These are phyloP conservation scores for Nasua narica DNA, from an alignment of 2,797 vertebrate genomes.

Conservation along the genomic window DNA sequence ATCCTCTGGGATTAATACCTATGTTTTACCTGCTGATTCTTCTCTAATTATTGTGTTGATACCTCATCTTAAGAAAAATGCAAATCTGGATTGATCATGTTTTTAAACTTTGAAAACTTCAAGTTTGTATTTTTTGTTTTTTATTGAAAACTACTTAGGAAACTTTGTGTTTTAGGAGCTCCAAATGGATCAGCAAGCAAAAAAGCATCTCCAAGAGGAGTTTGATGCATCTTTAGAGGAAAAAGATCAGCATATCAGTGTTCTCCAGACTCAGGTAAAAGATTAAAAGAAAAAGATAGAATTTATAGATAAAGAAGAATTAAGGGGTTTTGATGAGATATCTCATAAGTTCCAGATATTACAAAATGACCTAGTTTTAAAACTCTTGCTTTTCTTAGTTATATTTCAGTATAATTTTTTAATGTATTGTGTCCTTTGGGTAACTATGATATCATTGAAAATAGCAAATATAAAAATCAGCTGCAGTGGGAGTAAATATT, in stretches of 20 bases:
- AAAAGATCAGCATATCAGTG: constrained; percentile 97
- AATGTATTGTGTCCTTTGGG: neutral
- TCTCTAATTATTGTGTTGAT: neutral
- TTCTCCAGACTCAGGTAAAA: constrained; percentile 94
- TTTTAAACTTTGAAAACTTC: constrained; percentile 35
- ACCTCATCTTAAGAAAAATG: neutral
- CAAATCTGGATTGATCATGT: neutral
- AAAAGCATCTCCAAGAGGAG: constrained; percentile 98
- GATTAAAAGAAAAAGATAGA: neutral
- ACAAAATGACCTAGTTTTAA: neutral
- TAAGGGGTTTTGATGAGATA: neutral
- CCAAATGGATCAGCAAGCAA: constrained; percentile 98
- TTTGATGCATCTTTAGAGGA: constrained; percentile 96
- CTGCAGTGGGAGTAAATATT: neutral
- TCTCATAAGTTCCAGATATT: neutral
- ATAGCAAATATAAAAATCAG: neutral
- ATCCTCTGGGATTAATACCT: neutral
- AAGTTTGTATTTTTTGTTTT: constrained; percentile 58
- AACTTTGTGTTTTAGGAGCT: constrained; percentile 88
- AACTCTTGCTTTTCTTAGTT: neutral
- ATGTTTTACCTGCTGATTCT: neutral
- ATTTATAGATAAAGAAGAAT: neutral
- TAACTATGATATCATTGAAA: neutral
- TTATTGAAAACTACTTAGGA: neutral
- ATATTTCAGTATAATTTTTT: neutral